A percentile compares a stretch with the other conserved stretches of the same genome.
phyloP scores from a whole-genome alignment of 2,113 vertebrate species.

The Calcarius ornatus region DNA sequence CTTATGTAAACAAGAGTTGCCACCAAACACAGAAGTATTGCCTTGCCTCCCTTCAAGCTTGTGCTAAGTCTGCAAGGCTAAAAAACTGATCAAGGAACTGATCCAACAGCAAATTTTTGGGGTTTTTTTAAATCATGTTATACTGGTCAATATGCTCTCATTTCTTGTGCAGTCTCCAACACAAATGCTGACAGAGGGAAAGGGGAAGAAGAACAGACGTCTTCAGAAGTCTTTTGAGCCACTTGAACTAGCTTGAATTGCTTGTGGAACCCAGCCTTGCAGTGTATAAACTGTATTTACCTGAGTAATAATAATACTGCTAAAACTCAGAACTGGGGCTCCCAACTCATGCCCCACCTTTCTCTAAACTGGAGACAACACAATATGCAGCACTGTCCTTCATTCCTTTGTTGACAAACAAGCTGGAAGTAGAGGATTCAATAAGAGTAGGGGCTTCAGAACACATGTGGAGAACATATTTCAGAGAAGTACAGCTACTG shows the following conservation, averaged over 20 bases:
- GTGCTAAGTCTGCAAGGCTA: neutral
- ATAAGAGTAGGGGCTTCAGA: neutral
- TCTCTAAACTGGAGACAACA: neutral
- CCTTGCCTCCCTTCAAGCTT: neutral
- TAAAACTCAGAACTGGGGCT: neutral
- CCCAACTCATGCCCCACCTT: neutral
- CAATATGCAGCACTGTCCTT: neutral
- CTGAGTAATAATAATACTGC: neutral
- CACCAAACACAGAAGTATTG: neutral
- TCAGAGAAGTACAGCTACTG: neutral
- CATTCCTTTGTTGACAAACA: neutral
- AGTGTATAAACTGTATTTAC: neutral
- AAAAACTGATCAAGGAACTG: neutral
- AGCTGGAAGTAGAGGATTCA: neutral
- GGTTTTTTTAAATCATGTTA: rapidly evolving
- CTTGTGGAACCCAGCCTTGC: neutral
- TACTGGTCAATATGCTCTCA: neutral
- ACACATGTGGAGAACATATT: neutral
- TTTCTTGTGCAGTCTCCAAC: neutral
- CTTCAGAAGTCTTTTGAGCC: neutral
- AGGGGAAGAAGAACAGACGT: neutral
- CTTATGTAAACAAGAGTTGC: neutral
- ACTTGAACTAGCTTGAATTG: neutral
- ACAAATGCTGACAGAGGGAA: neutral
- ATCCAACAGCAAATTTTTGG: neutral